Conservation (phyloP, 2,797 vertebrate genomes). For the Pipistrellus kuhlii region DNA sequence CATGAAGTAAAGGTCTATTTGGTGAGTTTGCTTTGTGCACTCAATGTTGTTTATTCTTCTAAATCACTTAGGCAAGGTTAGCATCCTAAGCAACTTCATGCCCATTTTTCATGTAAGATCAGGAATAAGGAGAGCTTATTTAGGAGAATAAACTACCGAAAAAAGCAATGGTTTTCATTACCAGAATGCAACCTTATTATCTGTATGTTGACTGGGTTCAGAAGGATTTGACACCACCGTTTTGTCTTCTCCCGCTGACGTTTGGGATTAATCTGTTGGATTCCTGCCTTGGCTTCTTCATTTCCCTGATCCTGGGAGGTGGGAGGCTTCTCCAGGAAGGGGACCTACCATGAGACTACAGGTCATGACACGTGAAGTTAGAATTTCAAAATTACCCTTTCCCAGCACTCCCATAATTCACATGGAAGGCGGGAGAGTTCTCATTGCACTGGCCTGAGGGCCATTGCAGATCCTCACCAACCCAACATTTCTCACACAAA, state of each 20-base stretch:
- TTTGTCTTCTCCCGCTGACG: background rate
- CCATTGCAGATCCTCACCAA: constrained; percentile 74
- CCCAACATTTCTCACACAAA: constrained; percentile 80
- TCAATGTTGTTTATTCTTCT: constrained; percentile 56
- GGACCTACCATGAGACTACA: constrained; percentile 45
- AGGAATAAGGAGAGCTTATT: background rate
- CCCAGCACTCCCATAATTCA: constrained; percentile 76
- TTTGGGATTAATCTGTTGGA: background rate
- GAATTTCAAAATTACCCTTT: constrained; percentile 78
- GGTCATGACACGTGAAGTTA: constrained; percentile 59
- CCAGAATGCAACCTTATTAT: background rate
- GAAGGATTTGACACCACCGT: background rate
- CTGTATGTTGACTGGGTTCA: constrained; percentile 58
- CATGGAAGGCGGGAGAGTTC: constrained; percentile 5
- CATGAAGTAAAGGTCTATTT: background rate
- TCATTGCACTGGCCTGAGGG: constrained; percentile 64
- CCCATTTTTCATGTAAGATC: constrained; percentile 46
- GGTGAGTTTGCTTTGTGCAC: background rate
- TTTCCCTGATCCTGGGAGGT: constrained; percentile 4
- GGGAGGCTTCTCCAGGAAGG: background rate
- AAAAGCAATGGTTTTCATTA: constrained; percentile 51
- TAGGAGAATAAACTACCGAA: constrained; percentile 69
- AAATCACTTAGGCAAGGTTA: constrained; percentile 43
- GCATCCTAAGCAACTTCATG: constrained; percentile 11
- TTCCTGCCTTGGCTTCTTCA: background rate